Conservation (phyloP, 2,113 vertebrate genomes). For the Cochlearius cochlearius region DNA sequence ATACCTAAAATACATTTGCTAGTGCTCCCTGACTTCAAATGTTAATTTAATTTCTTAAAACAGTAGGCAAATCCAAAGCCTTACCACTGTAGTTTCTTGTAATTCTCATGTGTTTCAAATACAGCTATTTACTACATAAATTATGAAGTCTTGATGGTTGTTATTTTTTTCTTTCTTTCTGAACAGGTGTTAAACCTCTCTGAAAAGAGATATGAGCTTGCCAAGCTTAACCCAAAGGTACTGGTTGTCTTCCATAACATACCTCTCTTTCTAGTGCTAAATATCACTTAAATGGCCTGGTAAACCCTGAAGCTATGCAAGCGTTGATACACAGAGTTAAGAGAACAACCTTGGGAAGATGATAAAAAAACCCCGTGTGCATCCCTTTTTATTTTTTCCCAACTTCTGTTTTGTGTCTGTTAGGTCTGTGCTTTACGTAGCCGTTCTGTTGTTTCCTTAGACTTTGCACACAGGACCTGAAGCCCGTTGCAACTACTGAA, state of each 20-base stretch:
- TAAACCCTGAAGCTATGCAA: background rate
- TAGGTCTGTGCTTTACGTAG: background rate
- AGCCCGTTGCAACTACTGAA: background rate
- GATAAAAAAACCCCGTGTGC: background rate
- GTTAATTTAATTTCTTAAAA: background rate
- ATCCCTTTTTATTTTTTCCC: background rate
- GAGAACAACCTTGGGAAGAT: background rate
- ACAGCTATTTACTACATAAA: background rate
- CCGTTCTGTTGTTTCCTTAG: background rate
- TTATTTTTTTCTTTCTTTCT: background rate
- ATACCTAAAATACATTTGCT: background rate
- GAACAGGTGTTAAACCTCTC: slow-evolving; percentile 93
- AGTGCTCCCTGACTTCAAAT: background rate
- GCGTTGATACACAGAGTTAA: background rate
- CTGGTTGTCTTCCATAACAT: background rate
- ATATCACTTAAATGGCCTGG: background rate
- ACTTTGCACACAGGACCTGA: background rate
- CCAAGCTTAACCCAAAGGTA: slow-evolving; percentile 95
- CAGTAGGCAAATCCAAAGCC: background rate
- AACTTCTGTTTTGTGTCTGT: background rate
- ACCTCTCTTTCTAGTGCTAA: background rate
- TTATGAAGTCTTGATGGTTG: background rate
- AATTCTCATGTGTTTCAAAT: background rate
- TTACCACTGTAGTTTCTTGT: background rate
- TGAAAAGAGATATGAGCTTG: slow-evolving; percentile 88